Base-by-base conservation (phyloP, 2,797 vertebrate species). In the Takifugu ocellatus region DNA sequence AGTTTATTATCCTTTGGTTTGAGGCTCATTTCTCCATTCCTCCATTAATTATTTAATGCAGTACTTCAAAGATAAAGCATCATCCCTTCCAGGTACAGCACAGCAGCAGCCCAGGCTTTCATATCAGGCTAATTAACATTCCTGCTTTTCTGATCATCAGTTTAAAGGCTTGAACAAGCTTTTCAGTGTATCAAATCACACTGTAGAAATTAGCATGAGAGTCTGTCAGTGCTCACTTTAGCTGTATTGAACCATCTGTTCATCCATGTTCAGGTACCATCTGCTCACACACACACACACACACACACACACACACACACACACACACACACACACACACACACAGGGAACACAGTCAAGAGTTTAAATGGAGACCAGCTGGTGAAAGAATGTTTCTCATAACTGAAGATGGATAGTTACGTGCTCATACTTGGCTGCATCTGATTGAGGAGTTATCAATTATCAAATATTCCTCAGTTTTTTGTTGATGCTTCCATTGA, bases 301-400 rank as follows among this genome's bases (percentile, higher is more conserved):
- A 50, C 12, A 50, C 26, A 29, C 26, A 27, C 26, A 5, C 49
- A 31, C 26, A 29, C 26, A 10, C 49, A 26, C 49, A 27, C 49
- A 50, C 12, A 50, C 49, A 50, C 49, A 27, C 49, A 50, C 49
- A 27, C 49, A 50, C 49, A 50, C 49, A 50, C 49, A 50, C 49
- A 16, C 49, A 27, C 45, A 57, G 68, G 54, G 54, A 50, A 54
- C 54, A 57, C 62, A 65, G 75, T 60, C 55, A 75, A 75, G 62
- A 68, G 63, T 62, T 83, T 57, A 88, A 90, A 90, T 88, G 57
- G 73, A 79, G 79, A 83, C 81, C 87, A 88, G 81, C 86, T 90
- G 89, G 51, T 53, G 26, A 33, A 80, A 78, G 84, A 90, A 90
- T 89, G 86, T 66, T 62, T 77, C 68, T 66, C 52, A 54, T 46